Evolutionary conservation across 2,888 invertebrate genomes (phyloP).

Genomic region (Peribatodes rhomboidaria): DNA sequence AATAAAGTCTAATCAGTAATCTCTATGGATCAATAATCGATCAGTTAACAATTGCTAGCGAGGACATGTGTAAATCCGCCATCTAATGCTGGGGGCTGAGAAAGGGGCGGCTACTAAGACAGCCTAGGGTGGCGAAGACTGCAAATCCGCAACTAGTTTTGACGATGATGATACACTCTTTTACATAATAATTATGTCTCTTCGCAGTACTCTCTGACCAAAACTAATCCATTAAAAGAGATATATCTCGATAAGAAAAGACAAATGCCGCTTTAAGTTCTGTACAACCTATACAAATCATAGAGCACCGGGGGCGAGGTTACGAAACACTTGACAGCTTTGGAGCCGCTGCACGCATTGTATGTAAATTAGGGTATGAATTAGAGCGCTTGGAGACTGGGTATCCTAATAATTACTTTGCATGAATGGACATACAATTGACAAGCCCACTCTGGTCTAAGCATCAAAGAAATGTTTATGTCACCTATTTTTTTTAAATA

Average conservation of each 20-base stretch:
- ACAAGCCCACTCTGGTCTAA: not conserved
- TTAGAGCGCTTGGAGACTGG: constrained; percentile 58
- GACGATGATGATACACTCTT: too few species aligned
- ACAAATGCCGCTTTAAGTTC: constrained; percentile 24
- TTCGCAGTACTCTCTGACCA: not conserved
- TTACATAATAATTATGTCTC: too few species aligned
- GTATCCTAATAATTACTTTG: constrained; percentile 57
- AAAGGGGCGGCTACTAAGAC: too few species aligned
- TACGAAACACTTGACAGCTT: constrained; percentile 63
- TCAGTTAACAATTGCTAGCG: too few species aligned
- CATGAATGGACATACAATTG: constrained; percentile 29
- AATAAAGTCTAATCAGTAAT: too few species aligned
- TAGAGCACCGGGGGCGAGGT: constrained; percentile 48
- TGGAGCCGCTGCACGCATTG: constrained; percentile 64
- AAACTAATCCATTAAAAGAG: constrained; percentile 34
- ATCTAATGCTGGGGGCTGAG: too few species aligned
- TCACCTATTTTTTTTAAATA: too few species aligned
- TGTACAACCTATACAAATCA: not conserved
- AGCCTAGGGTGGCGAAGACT: too few species aligned
- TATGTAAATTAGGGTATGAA: constrained; percentile 73
- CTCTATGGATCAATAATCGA: too few species aligned
- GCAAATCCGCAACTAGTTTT: too few species aligned
- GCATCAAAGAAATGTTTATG: too few species aligned
- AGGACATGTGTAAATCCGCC: too few species aligned
- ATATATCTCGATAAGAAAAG: constrained; percentile 36